These are phyloP conservation scores for Crocuta crocuta DNA, from an alignment of 2,113 vertebrate genomes.

Conservation along the genomic window DNA sequence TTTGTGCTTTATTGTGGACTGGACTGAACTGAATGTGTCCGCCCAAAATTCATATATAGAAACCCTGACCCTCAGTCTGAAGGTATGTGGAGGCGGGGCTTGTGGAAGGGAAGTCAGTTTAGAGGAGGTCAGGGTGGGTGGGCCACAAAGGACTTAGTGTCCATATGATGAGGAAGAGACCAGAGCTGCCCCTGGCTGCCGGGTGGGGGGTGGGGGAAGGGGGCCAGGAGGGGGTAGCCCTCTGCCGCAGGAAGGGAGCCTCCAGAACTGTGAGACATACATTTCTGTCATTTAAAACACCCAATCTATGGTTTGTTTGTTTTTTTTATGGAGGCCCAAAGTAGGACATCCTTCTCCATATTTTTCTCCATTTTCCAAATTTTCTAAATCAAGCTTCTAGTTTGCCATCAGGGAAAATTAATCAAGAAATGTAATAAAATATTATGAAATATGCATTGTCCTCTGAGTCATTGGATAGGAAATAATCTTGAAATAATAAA, in stretches of 20 bases:
- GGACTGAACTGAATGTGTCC: not conserved
- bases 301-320: too few species aligned
- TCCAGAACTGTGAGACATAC: not conserved
- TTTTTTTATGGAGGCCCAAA: not conserved
- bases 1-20: not conserved
- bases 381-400: not conserved
- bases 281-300: not conserved
- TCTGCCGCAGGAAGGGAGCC: too few species aligned
- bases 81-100: not conserved
- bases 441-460: not conserved
- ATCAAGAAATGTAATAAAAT: not conserved
- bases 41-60: not conserved
- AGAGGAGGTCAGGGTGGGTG: not conserved
- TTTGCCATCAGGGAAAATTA: not conserved
- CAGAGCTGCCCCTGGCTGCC: too few species aligned
- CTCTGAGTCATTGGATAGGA: not conserved
- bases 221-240: not conserved
- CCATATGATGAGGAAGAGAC: not conserved
- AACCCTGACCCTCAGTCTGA: not conserved
- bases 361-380: not conserved
- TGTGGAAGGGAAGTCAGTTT: not conserved
- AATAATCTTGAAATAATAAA: not conserved
- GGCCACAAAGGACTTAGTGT: not conserved
- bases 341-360: not conserved
- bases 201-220: too few species aligned